Evolutionary conservation across 2,113 vertebrate species (phyloP), one percentile per base, ranked within the genome.

Genomic region (Leiothrix lutea): DNA sequence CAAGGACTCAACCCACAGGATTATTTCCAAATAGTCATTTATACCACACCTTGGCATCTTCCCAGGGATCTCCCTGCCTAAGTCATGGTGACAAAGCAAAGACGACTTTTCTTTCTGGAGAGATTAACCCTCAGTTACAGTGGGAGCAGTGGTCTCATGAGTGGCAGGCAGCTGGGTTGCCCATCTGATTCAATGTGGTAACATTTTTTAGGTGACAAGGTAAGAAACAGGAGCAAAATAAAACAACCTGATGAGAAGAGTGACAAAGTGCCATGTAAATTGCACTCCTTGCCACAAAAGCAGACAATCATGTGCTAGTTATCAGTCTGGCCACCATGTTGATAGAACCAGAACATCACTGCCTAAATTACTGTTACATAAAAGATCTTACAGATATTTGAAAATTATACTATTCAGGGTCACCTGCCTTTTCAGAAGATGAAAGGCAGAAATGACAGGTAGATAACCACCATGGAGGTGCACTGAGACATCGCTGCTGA

Each of bases 391-490:
- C 7, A 74, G 44, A 29, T 80, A 67, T 64, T 83, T 93, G 79
- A 74, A 92, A 80, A 80, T 61, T 40, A 53, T 12, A 24, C 33
- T 35, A 22, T 40, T 86, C 47, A 58, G 67, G 62, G 42, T 82
- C 74, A 87, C 42, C 51, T 92, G 80, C 42, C 50, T 91, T 87
- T 88, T 57, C 31, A 38, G 50, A 72, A 89, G 62, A 64, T 50
- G 86, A 83, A 93, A 93, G 64, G 56, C 69, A 95, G 67, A 84
- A 93, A 81, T 62, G n/a, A 79, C 45, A 85, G 90, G 75, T 12
- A 67, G 92, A 80, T 80, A 67, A 86, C 50, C 88, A 67, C 82
- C 56, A 62, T 25, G 44, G 72, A 86, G 69, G 79, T 80, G 23
- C 65, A 83, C 75, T 72, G 79, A 93, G 82, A 73, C 64, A 47